Percentiles rank a stretch among this genome's conserved stretches.
Conservation (phyloP, 2,888 invertebrate genomes). For the Dinocampus coccinellae region DNA sequence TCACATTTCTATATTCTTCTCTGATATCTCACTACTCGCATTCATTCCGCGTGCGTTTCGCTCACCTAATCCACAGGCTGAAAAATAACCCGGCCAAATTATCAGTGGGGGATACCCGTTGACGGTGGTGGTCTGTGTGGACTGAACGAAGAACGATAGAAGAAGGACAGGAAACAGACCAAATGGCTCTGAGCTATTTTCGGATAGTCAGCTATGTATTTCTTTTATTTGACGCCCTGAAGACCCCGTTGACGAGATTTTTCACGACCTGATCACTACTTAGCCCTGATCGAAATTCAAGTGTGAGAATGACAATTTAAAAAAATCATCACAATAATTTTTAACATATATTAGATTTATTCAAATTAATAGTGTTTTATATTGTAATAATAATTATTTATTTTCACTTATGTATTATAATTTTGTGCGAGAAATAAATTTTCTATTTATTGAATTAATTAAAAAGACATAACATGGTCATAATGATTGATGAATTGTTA, state of each 20-base stretch:
- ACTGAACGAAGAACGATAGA: conserved; percentile 47
- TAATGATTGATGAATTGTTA: neutral
- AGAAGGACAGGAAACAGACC: conserved; percentile 52
- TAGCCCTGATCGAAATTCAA: conserved; percentile 1
- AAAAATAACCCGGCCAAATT: conserved; percentile 52
- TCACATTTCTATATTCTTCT: neutral
- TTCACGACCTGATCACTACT: neutral
- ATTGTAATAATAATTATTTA: no score
- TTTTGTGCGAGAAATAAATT: no score
- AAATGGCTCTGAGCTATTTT: conserved; percentile 57
- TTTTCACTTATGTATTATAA: no score
- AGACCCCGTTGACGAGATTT: neutral
- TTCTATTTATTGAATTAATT: neutral
- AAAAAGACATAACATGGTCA: neutral
- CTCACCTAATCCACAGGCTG: conserved; percentile 32
- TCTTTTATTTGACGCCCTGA: conserved; percentile 34
- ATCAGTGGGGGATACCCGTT: conserved; percentile 52
- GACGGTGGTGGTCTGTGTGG: conserved; percentile 45
- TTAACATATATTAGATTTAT: no score
- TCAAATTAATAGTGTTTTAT: no score
- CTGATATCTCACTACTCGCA: neutral
- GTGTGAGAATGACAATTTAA: neutral
- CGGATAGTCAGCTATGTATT: conserved; percentile 38
- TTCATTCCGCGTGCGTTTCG: neutral
- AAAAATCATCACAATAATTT: neutral